Evolutionary conservation across 1,140 invertebrate species (phyloP), one percentile per base, ranked within the genome.

Genomic region (Babylonia areolata): DNA sequence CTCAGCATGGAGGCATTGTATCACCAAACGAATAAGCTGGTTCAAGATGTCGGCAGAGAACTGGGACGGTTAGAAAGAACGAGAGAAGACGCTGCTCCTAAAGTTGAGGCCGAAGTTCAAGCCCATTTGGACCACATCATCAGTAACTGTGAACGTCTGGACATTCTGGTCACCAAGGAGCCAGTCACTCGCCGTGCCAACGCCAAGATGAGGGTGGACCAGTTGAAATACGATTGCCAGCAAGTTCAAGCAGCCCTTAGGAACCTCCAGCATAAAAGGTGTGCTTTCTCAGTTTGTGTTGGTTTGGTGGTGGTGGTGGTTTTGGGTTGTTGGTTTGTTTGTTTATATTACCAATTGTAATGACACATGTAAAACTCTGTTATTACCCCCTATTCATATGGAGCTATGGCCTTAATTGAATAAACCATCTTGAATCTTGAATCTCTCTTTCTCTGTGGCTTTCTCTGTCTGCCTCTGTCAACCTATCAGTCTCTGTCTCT

Each of bases 211-310:
- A 95, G 97, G 90, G 97, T 99, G 6, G 98, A 99, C 94, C 98
- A 99, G 94, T 94, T 99, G 9, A 99, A 99, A 95, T 99, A 99
- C 94, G 98, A 99, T 93, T 96, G 97, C 90, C 96, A 97, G 92
- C 97, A 99, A 94, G 95, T 99, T 85, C 96, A 97, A 94, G 96
- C 96, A 93, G 93, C 93, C 0, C 81, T 94, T 31, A 81, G 92
- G 46, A 91, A 93, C 37, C 79, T 94, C 37, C 93, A 94, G 81
- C 91, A 93, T 78, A 93, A 91, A 91, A 92, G 93, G 94, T 94
- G 58, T n/a, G n/a, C n/a, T n/a, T n/a, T n/a, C n/a, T n/a, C n/a
- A n/a, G n/a, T n/a, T n/a, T n/a, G n/a, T n/a, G n/a, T n/a, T n/a
- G n/a, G n/a, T n/a, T n/a, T n/a, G n/a, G n/a, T n/a, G n/a, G n/a